Evolutionary conservation across 2,113 vertebrate species (phyloP), one percentile per base, ranked within the genome.

Genomic region (Sinocyclocheilus maitianheensis): DNA sequence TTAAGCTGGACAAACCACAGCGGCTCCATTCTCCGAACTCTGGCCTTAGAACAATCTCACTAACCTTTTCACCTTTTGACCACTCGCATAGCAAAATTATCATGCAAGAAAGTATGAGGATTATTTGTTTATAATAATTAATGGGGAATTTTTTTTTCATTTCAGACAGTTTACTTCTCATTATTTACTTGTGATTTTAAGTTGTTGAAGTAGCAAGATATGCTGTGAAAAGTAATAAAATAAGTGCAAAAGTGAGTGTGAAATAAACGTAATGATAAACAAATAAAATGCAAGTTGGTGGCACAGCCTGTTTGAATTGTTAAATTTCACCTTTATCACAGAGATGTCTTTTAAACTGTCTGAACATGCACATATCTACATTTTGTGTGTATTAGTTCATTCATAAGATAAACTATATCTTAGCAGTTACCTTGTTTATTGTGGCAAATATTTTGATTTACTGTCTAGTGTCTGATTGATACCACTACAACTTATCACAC

Each of bases 131-230:
- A 55, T 11, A 3, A 3, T 26, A 30, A 53, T 51, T 51, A 26
- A 77, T 14, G 11, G 10, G 9, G 40, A 14, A 14, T 34, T 34
- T 34, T 34, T 34, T 34, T 43, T 75, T 75, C 12, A 51, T 67
- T 67, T 67, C 22, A 76, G 71, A 74, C 71, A 72, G 69, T 67
- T 72, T 22, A 24, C 40, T 43, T 14, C 7, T 77, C 75, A 55
- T 26, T 10, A 16, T 5, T 53, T 77, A 30, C 76, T 30, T 5
- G 58, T n/a, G 22, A n/a, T 62, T 78, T 58, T 10, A 51, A 77
- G 14, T 26, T 53, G 48, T 53, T 43, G 3, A 63, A 24, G 40
- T 24, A 43, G 37, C 20, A 13, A 63, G 12, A 60, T 14, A 63
- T 14, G 20, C 34, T 24, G 77, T 63, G 20, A 18, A 60, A 63